These are phyloP conservation scores for Drosophila rubida DNA, from an alignment of 2,888 invertebrate species.

Conservation along the genomic window DNA sequence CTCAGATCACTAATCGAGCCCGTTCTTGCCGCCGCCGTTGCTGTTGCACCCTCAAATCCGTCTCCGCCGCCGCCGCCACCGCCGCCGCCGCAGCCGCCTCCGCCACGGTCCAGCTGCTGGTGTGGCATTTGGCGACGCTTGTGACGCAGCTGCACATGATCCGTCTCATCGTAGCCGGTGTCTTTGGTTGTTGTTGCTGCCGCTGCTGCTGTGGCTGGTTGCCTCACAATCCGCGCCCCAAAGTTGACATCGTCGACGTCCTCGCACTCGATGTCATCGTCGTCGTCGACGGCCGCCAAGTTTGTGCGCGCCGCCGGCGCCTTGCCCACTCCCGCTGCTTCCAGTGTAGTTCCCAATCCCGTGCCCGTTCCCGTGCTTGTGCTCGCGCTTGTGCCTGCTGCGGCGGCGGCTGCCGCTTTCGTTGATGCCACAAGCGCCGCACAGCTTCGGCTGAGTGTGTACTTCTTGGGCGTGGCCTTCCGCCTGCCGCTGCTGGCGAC, in stretches of 20 bases:
- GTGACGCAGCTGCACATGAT: constrained; percentile 80
- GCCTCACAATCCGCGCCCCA: constrained; percentile 51
- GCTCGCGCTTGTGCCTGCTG: constrained; percentile 8
- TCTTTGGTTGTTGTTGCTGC: constrained; percentile 54
- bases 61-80: too few species aligned
- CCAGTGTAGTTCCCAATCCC: too few species aligned
- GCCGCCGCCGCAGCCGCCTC: constrained; percentile 28
- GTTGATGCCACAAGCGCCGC: constrained; percentile 37
- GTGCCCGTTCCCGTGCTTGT: neutral
- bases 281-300: constrained; percentile 69
- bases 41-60: constrained; percentile 4
- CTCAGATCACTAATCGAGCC: constrained; percentile 80
- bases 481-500: constrained; percentile 62
- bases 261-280: constrained; percentile 69
- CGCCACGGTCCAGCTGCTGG: constrained; percentile 59
- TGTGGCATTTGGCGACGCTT: constrained; percentile 70
- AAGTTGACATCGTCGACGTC: constrained; percentile 70
- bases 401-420: constrained; percentile 20
- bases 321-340: constrained; percentile 35
- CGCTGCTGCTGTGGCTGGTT: constrained; percentile 14
- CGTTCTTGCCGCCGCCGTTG: constrained; percentile 23
- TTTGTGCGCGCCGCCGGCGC: constrained; percentile 66
- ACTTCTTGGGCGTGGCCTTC: constrained; percentile 69
- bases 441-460: constrained; percentile 64
- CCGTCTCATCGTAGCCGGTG: constrained; percentile 74